These are phyloP conservation scores for Chionis minor DNA, from an alignment of 2,113 vertebrate genomes.

Conservation along the genomic window DNA sequence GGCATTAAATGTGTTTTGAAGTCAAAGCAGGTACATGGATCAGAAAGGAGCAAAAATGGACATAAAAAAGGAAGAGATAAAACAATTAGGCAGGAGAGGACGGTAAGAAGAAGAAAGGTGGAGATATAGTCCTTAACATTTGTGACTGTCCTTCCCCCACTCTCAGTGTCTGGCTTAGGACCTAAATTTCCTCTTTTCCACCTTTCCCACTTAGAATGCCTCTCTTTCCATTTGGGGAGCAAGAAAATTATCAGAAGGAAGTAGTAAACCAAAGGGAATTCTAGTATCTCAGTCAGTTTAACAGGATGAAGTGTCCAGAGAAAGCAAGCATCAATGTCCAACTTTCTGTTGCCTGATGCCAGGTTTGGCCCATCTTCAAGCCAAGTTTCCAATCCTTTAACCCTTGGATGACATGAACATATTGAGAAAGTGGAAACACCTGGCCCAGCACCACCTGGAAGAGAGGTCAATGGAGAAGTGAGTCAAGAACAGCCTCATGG, in stretches of 20 bases:
- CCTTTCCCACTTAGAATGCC: not conserved
- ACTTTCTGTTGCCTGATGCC: not conserved
- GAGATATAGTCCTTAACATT: not conserved
- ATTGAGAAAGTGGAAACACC: not conserved
- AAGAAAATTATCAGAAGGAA: not conserved
- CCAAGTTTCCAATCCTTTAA: not conserved
- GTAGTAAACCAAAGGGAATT: not conserved
- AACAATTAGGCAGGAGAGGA: not conserved
- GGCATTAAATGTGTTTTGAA: not conserved
- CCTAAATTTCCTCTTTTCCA: not conserved
- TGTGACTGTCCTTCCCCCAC: not conserved
- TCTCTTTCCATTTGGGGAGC: not conserved
- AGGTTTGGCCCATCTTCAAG: not conserved
- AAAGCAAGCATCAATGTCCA: not conserved
- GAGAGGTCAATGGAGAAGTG: not conserved
- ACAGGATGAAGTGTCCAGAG: not conserved
- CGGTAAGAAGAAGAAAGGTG: not conserved
- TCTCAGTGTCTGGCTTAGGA: not conserved
- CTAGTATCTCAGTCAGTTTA: not conserved
- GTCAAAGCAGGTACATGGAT: not conserved
- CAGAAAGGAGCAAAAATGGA: not conserved
- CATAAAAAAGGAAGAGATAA: not conserved
- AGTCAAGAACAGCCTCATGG: not conserved
- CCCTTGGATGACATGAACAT: not conserved
- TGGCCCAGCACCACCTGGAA: not conserved